phyloP scores from a whole-genome alignment of 2,113 vertebrate species.

The Toxotes jaculatrix region DNA sequence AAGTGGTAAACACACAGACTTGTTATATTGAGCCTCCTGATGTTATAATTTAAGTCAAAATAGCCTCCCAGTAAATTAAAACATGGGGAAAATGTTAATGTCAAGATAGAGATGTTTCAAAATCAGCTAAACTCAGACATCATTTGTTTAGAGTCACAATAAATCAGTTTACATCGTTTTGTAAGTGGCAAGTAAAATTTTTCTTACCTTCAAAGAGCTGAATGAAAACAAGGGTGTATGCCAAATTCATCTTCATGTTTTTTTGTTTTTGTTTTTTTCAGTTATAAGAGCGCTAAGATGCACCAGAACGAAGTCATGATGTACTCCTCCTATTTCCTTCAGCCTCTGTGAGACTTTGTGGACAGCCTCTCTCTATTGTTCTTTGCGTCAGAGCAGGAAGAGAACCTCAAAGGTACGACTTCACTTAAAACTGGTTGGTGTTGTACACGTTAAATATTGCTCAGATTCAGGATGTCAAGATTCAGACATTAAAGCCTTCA shows the following conservation, averaged over 20 bases:
- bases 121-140: too few species aligned
- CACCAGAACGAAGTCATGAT: not conserved
- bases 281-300: not conserved
- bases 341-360: conserved; percentile 4
- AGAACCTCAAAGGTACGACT: conserved; percentile 25
- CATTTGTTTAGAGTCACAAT: too few species aligned
- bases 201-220: conserved; percentile 66
- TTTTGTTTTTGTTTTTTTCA: not conserved
- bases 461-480: not conserved
- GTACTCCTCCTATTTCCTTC: conserved; percentile 40
- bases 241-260: conserved; percentile 44
- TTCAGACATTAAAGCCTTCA: not conserved
- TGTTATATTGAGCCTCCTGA: too few species aligned
- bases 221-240: conserved; percentile 45
- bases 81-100: too few species aligned
- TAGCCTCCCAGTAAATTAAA: too few species aligned
- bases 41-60: too few species aligned
- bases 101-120: too few species aligned
- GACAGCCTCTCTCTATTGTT: conserved; percentile 36
- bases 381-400: conserved; percentile 65
- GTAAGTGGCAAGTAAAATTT: not conserved
- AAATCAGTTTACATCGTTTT: not conserved
- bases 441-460: not conserved
- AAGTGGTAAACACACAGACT: too few species aligned
- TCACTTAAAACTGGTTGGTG: not conserved